Evolutionary conservation across 1,140 invertebrate species (phyloP), one percentile per base, ranked within the genome.

Genomic region (Hormaphis cornu): DNA sequence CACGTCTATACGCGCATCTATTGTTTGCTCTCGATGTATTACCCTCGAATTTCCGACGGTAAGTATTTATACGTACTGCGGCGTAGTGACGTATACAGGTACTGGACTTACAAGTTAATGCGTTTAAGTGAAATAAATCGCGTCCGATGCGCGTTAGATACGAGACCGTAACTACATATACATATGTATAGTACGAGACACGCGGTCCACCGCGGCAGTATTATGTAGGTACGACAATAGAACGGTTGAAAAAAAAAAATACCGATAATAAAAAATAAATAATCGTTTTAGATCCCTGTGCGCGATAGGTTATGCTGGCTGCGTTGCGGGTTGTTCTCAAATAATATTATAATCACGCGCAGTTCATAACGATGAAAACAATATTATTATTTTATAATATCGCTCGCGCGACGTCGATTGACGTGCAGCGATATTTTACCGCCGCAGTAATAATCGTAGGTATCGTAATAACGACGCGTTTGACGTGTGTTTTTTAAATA

Each of bases 241-340:
- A 30, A 30, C 8, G 9, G 1, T 46, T 30, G n/a, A 35, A 3
- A 20, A 33, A 54, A 16, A 6, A 14, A 33, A 20, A 30, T 3
- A 30, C 9, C 6, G 4, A 33, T 40, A 18, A 30, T 46, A 42
- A 28, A n/a, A 18, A 44, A 63, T 46, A 46, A 46, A 63, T 63
- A 46, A 63, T 46, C 58, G 58, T 46, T 63, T 63, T 46, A 61
- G 58, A 61, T 61, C 22, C 12, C 26, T 18, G 40, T 42, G 16
- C 14, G 12, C 12, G 40, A 22, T 9, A 20, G 10, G 16, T 14
- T 26, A 28, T 26, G 26, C n/a, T n/a, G n/a, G n/a, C n/a, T n/a
- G n/a, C n/a, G n/a, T n/a, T n/a, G n/a, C n/a, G n/a, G n/a, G n/a
- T n/a, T n/a, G n/a, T n/a, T n/a, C n/a, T n/a, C n/a, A n/a, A n/a